phyloP scores from a whole-genome alignment of 2,113 vertebrate species.

The Takifugu flavidus region DNA sequence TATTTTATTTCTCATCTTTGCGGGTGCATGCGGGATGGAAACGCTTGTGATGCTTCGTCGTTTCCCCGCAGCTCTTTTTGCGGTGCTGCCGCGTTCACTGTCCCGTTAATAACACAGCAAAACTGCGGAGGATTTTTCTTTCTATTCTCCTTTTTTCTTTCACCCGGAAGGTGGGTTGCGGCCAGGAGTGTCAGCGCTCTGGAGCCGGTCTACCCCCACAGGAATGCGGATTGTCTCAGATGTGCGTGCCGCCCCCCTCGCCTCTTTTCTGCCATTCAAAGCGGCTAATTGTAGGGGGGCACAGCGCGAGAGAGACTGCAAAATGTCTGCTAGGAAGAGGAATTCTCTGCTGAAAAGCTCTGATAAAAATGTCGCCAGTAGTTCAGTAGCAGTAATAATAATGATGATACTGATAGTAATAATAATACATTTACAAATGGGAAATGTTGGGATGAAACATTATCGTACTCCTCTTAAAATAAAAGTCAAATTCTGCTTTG shows the following conservation, averaged over 20 bases:
- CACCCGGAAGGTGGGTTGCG: slow-evolving; percentile 74
- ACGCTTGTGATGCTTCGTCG: slow-evolving; percentile 17
- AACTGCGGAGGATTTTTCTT: slow-evolving; percentile 43
- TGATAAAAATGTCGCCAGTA: too few species aligned
- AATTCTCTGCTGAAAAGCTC: background rate
- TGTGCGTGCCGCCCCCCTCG: slow-evolving; percentile 79
- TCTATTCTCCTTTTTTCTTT: slow-evolving; percentile 25
- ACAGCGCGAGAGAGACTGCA: slow-evolving; percentile 71
- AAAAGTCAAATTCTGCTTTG: too few species aligned
- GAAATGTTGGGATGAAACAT: too few species aligned
- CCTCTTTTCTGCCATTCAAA: slow-evolving; percentile 79
- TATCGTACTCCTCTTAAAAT: too few species aligned
- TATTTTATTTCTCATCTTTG: background rate
- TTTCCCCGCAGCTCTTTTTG: slow-evolving; percentile 43
- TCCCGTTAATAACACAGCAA: slow-evolving; percentile 57
- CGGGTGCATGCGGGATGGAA: background rate
- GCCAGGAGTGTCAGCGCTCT: slow-evolving; percentile 83
- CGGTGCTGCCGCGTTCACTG: slow-evolving; percentile 38
- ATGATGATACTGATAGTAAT: background rate
- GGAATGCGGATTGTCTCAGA: slow-evolving; percentile 91
- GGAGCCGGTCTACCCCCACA: slow-evolving; percentile 91
- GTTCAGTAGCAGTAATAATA: background rate
- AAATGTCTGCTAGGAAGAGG: slow-evolving; percentile 58
- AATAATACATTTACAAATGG: too few species aligned
- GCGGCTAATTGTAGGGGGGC: slow-evolving; percentile 76